Percentiles rank a stretch among this genome's conserved stretches.
These are phyloP conservation scores for Neodiprion lecontei DNA, from an alignment of 1,140 invertebrate genomes.

Conservation along the genomic window DNA sequence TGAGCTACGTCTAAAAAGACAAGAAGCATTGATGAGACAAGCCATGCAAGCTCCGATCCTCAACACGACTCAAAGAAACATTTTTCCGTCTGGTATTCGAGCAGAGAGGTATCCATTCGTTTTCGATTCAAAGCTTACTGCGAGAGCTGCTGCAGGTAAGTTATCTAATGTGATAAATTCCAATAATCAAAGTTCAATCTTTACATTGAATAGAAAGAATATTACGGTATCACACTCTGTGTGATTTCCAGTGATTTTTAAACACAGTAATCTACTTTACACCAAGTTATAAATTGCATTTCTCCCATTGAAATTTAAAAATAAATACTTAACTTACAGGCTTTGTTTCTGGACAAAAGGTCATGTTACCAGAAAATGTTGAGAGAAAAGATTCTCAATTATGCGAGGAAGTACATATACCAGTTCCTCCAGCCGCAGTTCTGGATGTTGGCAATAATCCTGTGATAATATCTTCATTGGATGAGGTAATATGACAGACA, in stretches of 20 bases:
- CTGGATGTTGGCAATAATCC: constrained; percentile 73
- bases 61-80: constrained; percentile 33
- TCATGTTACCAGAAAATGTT: constrained; percentile 81
- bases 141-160: constrained; percentile 70
- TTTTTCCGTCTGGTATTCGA: constrained; percentile 41
- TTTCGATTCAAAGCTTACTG: constrained; percentile 77
- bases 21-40: constrained; percentile 53
- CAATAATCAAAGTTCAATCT: too few species aligned
- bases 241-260: too few species aligned
- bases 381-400: constrained; percentile 72
- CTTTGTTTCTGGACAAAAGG: constrained; percentile 80
- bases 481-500: constrained; percentile 68
- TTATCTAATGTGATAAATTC: constrained; percentile 1
- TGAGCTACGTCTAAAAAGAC: constrained; percentile 57
- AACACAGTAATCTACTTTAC: too few species aligned
- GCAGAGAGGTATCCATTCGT: constrained; percentile 82
- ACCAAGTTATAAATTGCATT: too few species aligned
- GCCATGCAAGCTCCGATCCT: constrained; percentile 57
- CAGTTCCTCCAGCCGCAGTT: constrained; percentile 72
- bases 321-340: constrained; percentile 57
- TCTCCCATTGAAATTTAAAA: too few species aligned
- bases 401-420: constrained; percentile 90
- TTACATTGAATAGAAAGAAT: neutral
- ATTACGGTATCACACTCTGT: neutral
- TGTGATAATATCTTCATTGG: constrained; percentile 76